Base-by-base conservation (phyloP, 2,797 vertebrate species). In the Spondyliosoma cantharus region DNA sequence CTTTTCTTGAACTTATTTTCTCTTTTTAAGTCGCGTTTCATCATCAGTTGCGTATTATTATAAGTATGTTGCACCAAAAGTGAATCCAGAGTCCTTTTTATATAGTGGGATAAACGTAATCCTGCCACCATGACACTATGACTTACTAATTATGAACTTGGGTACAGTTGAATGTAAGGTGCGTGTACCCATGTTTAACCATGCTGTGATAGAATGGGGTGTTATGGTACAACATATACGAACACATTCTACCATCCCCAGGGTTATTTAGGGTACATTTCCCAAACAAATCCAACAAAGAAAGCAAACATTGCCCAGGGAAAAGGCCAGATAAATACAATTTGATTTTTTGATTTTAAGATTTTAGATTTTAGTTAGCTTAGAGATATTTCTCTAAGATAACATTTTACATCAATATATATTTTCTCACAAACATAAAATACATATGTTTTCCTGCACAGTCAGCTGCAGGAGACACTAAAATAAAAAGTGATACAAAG, bases 1-100 rank as follows among this genome's bases (percentile, higher is more conserved):
- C 57, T 86, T 82, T 64, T 71, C 62, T 61, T 74, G 8, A 50
- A 71, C 70, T 75, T 54, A 12, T 76, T 71, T 50, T 20, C 5
- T 58, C n/a, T 63, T 59, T 65, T 56, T 11, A 20, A 71, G 57
- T 74, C 45, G 6, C 11, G 22, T 63, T 78, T 50, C 58, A 74
- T 58, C 19, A 59, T 48, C 12, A 27, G 13, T 27, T 63, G 24
- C 64, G 7, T 60, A 46, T 60, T 17, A 27, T 37, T 37, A 37
- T 37, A 37, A 45, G 16, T 43, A 22, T 56, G 24, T 59, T 37
- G 49, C 37, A n/a, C 19, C 56, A n/a, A 54, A 45, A 49, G 12
- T 29, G 14, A 57, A 9, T 20, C 2, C 2, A n/a, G 32, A n/a
- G 0, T 60, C 4, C 13, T 63, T 48, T 70, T 48, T 48, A 3